phyloP scores from a whole-genome alignment of 2,113 vertebrate species.

The Rana temporaria region DNA sequence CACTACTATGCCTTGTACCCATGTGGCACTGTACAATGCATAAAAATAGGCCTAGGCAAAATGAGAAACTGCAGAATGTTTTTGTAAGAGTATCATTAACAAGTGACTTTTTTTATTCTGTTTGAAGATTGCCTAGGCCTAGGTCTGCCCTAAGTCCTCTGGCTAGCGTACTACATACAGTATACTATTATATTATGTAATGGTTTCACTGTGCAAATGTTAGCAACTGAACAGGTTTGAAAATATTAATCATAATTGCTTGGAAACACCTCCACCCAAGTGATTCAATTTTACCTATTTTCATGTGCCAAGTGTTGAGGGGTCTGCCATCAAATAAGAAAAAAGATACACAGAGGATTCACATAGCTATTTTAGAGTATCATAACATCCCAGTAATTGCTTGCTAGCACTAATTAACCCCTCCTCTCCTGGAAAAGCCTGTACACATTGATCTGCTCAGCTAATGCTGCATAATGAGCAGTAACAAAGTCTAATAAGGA shows the following conservation, averaged over 20 bases:
- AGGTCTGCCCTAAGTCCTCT: too few relatives aligned
- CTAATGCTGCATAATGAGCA: conserved; percentile 77
- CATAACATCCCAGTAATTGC: conserved; percentile 49
- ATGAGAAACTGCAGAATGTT: too few relatives aligned
- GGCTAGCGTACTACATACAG: too few relatives aligned
- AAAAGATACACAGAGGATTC: conserved; percentile 28
- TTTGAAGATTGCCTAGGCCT: too few relatives aligned
- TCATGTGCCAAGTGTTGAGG: conserved; percentile 21
- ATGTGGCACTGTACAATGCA: too few relatives aligned
- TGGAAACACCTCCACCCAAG: conserved; percentile 30
- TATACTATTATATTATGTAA: not conserved
- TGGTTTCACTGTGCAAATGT: not conserved
- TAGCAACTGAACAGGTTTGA: conserved; percentile 3
- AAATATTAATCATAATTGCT: conserved; percentile 24
- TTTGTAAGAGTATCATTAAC: too few relatives aligned
- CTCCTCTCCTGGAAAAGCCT: conserved; percentile 56
- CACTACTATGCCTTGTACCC: too few relatives aligned
- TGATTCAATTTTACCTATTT: conserved; percentile 27
- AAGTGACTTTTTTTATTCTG: too few relatives aligned
- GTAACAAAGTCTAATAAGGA: conserved; percentile 66
- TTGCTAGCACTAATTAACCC: conserved; percentile 66
- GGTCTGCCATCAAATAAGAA: conserved; percentile 34
- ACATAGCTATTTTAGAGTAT: conserved; percentile 31
- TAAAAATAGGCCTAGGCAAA: too few relatives aligned
- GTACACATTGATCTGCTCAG: conserved; percentile 64